Evolutionary conservation across 2,797 vertebrate genomes (phyloP), one percentile per base, ranked within the genome.

Genomic region (Channa striata): DNA sequence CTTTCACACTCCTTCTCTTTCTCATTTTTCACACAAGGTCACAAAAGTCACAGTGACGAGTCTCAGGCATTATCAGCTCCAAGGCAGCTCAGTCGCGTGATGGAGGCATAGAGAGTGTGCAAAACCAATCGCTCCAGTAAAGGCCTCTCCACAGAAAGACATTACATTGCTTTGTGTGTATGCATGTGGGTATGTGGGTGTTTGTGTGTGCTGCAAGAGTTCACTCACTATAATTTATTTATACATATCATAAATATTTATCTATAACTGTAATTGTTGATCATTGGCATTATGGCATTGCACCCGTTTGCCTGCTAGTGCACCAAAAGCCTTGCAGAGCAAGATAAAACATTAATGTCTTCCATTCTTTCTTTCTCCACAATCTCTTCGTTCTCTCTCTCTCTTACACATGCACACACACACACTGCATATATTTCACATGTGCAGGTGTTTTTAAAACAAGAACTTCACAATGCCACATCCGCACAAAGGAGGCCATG

Each of bases 161-260:
- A 76, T 49, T 57, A 50, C 13, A 8, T 30, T 51, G 16, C 30
- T 33, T 19, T 56, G 11, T 19, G 8, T 47, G 11, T 16, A 12
- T 52, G 48, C 62, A 12, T 51, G 40, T 30, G 25, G 11, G 30
- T 63, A 42, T 34, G 13, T 51, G 25, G 30, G n/a, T 52, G 33
- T 11, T 11, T 51, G 40, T 63, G 25, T 68, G 12, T 63, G 39
- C 42, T 56, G 49, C 43, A 20, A 7, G 30, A 72, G 7, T 59
- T 14, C 49, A 20, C n/a, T 62, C 59, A 67, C 30, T 70, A 59
- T 76, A 4, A 72, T 73, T 83, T 78, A 86, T 88, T 87, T 11
- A 87, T 79, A 51, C 44, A 39, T 10, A 52, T 80, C 61, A 89
- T 90, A 46, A 12, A 86, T 86, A 66, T 86, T 91, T 78, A 37